These are phyloP conservation scores for Aleiodes testaceus DNA, from an alignment of 2,888 invertebrate species.

Conservation along the genomic window DNA sequence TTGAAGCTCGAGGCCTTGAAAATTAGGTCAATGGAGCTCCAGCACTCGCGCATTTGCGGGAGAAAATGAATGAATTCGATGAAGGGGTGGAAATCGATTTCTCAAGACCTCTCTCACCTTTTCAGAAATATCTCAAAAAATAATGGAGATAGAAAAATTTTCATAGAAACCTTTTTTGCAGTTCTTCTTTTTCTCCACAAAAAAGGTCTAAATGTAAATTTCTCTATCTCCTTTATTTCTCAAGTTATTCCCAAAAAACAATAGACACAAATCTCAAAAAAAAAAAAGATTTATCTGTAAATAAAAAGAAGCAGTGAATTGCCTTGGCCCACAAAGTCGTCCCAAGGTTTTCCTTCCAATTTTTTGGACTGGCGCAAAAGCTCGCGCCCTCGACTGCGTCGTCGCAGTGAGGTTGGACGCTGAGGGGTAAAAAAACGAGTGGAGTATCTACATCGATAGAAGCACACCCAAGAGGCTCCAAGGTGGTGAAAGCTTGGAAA, in stretches of 20 bases:
- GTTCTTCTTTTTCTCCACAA: no score
- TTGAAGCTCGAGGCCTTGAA: constrained; percentile 15
- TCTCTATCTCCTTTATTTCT: background rate
- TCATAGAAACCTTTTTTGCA: no score
- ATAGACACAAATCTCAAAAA: background rate
- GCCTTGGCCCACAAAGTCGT: constrained; percentile 23
- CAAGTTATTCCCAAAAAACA: background rate
- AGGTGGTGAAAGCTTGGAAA: constrained; percentile 37
- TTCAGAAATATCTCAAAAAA: no score
- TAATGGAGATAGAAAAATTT: no score
- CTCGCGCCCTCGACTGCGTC: constrained; percentile 42
- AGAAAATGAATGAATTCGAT: constrained; percentile 12
- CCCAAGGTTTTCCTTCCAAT: background rate
- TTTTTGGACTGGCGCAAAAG: constrained; percentile 38
- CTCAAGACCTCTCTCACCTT: background rate
- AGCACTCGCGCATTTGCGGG: background rate
- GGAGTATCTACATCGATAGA: constrained; percentile 49
- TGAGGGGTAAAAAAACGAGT: constrained; percentile 32
- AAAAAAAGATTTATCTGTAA: background rate
- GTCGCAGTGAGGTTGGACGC: constrained; percentile 44
- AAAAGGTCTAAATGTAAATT: background rate
- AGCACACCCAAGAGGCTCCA: constrained; percentile 37
- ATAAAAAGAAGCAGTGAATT: background rate
- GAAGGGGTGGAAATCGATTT: background rate
- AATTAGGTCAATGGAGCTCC: constrained; percentile 37